phyloP scores from a whole-genome alignment of 2,888 invertebrate species.

The Drosophila paramelanica region DNA sequence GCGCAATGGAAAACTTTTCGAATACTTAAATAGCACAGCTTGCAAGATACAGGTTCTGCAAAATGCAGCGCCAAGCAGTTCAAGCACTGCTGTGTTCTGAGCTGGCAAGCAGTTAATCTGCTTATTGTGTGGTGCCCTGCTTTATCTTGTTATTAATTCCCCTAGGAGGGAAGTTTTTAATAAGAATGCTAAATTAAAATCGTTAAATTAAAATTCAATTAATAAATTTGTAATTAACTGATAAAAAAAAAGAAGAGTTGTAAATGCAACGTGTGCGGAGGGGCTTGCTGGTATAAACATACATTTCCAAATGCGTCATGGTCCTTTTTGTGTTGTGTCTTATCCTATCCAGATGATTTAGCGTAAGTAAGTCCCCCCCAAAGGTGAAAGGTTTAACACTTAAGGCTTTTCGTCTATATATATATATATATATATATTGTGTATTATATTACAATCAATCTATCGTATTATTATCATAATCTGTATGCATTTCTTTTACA shows the following conservation, averaged over 20 bases:
- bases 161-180: conserved; percentile 2
- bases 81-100: neutral
- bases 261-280: conserved; percentile 8
- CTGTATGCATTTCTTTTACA: conserved; percentile 74
- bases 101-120: conserved; percentile 6
- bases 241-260: conserved; percentile 3
- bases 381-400: conserved; percentile 33
- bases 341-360: conserved; percentile 53
- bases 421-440: conserved; percentile 19
- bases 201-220: conserved; percentile 1
- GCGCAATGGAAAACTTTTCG: neutral
- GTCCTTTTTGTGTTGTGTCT: conserved; percentile 47
- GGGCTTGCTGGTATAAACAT: conserved; percentile 28
- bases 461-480: conserved; percentile 44
- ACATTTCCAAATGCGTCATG: conserved; percentile 34
- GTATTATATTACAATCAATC: conserved; percentile 18
- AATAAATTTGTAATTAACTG: neutral
- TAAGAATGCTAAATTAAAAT: neutral
- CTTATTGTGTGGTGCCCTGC: neutral
- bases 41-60: neutral
- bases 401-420: conserved; percentile 23
- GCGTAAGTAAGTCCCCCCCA: conserved; percentile 48
- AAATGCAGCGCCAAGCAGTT: conserved; percentile 19
- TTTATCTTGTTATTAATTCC: conserved; percentile 1
- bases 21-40: conserved; percentile 18